These are phyloP conservation scores for Caranx melampygus DNA, from an alignment of 2,113 vertebrate species.

Conservation along the genomic window DNA sequence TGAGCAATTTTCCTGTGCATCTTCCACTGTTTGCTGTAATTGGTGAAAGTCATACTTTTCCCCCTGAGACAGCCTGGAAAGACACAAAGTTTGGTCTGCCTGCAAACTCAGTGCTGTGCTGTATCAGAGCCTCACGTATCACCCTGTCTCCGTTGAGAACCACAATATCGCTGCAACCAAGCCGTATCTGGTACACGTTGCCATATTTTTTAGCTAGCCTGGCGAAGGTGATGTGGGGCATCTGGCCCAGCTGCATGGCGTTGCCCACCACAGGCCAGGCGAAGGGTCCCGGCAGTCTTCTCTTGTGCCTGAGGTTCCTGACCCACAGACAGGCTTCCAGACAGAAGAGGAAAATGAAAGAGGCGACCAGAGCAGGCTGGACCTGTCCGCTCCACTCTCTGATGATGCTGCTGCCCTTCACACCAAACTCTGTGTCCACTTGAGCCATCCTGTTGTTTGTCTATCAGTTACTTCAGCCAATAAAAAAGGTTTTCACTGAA, in stretches of 20 bases:
- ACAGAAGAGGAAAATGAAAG: constrained; percentile 80
- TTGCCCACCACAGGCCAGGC: constrained; percentile 88
- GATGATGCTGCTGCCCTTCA: constrained; percentile 82
- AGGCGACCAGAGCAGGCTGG: constrained; percentile 77
- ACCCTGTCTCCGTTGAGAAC: constrained; percentile 86
- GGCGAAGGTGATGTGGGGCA: constrained; percentile 86
- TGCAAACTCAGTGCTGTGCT: constrained; percentile 85
- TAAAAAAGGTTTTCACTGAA: constrained; percentile 7
- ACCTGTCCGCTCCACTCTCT: constrained; percentile 82
- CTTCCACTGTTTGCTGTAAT: constrained; percentile 84
- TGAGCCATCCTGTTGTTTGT: constrained; percentile 52
- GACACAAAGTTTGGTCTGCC: constrained; percentile 89
- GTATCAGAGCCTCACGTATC: constrained; percentile 86
- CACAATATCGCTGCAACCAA: constrained; percentile 82
- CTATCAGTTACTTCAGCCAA: neutral
- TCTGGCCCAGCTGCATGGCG: constrained; percentile 86
- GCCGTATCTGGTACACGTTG: constrained; percentile 84
- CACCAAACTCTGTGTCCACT: constrained; percentile 78
- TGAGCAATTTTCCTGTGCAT: constrained; percentile 85
- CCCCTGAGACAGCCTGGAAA: constrained; percentile 85
- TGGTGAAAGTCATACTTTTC: constrained; percentile 81
- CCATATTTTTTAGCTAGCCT: constrained; percentile 84
- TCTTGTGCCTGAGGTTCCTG: constrained; percentile 71
- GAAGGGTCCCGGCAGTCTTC: constrained; percentile 84
- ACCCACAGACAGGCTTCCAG: constrained; percentile 84